phyloP scores from a whole-genome alignment of 2,888 invertebrate genomes.

The Aporophyla lueneburgensis region DNA sequence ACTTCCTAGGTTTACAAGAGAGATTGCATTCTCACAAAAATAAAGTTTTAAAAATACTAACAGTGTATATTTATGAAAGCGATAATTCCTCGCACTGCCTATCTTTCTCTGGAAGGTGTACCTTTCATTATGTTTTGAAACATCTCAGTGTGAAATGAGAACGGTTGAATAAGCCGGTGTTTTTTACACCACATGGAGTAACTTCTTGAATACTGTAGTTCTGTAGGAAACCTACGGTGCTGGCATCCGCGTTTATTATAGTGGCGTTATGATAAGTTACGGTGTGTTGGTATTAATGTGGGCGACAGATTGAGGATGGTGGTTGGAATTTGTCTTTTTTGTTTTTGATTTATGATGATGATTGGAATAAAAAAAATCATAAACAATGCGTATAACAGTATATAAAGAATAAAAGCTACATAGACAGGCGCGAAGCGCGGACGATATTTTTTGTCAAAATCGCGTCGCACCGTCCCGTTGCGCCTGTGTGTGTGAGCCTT shows the following conservation, averaged over 20 bases:
- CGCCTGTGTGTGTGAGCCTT: too few relatives aligned
- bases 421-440: too few relatives aligned
- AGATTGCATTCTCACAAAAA: too few relatives aligned
- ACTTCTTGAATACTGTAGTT: conserved; percentile 14
- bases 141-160: conserved; percentile 62
- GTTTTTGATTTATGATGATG: not conserved
- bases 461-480: too few relatives aligned
- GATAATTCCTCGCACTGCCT: conserved; percentile 10
- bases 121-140: conserved; percentile 66
- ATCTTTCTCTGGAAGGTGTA: conserved; percentile 27
- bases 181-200: conserved; percentile 58
- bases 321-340: not conserved
- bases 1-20: too few relatives aligned
- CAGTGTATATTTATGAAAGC: too few relatives aligned
- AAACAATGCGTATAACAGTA: not conserved
- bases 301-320: not conserved
- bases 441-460: too few relatives aligned
- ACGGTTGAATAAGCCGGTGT: conserved; percentile 62
- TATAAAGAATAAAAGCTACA: not conserved
- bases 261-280: conserved; percentile 9
- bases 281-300: conserved; percentile 12
- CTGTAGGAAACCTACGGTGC: conserved; percentile 41
- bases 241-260: conserved; percentile 17
- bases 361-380: not conserved
- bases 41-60: too few relatives aligned